Conservation (phyloP, 2,888 invertebrate species). For the Lycophotia porphyrea region DNA sequence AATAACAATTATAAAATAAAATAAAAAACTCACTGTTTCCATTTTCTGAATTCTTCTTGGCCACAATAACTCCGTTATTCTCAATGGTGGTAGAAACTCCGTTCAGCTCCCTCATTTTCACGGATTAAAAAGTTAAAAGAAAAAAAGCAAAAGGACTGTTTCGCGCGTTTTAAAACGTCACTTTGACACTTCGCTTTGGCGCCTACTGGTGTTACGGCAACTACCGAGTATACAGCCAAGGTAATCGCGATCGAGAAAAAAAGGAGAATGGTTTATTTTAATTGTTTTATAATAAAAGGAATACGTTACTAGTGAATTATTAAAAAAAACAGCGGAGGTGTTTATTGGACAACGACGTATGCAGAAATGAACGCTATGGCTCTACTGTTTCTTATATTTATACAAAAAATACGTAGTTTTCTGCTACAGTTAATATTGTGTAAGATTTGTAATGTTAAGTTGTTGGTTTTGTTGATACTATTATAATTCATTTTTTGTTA, state of each 20-base stretch:
- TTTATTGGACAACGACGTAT: slow-evolving; percentile 59
- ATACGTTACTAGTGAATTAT: slow-evolving; percentile 44
- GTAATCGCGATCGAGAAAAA: slow-evolving; percentile 76
- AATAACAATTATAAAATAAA: neutral
- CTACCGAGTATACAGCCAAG: slow-evolving; percentile 79
- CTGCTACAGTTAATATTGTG: slow-evolving; percentile 55
- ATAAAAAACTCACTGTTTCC: slow-evolving; percentile 77
- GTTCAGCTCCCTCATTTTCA: slow-evolving; percentile 85
- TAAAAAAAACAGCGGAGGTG: slow-evolving; percentile 61
- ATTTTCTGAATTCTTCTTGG: slow-evolving; percentile 82
- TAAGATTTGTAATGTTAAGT: slow-evolving; percentile 35
- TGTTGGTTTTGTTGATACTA: slow-evolving; percentile 45
- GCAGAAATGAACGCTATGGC: slow-evolving; percentile 64
- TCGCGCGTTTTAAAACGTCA: slow-evolving; percentile 86
- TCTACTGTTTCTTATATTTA: slow-evolving; percentile 69
- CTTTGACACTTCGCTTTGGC: slow-evolving; percentile 82
- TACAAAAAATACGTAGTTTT: slow-evolving; percentile 65
- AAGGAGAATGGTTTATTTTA: slow-evolving; percentile 64
- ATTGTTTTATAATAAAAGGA: slow-evolving; percentile 56
- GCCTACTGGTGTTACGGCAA: slow-evolving; percentile 73
- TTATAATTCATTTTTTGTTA: slow-evolving; percentile 31
- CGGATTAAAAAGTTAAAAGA: slow-evolving; percentile 56
- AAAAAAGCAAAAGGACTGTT: slow-evolving; percentile 65
- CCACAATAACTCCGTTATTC: slow-evolving; percentile 79
- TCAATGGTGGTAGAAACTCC: slow-evolving; percentile 79